These are phyloP conservation scores for Gila orcuttii DNA, from an alignment of 2,113 vertebrate species.

Conservation along the genomic window DNA sequence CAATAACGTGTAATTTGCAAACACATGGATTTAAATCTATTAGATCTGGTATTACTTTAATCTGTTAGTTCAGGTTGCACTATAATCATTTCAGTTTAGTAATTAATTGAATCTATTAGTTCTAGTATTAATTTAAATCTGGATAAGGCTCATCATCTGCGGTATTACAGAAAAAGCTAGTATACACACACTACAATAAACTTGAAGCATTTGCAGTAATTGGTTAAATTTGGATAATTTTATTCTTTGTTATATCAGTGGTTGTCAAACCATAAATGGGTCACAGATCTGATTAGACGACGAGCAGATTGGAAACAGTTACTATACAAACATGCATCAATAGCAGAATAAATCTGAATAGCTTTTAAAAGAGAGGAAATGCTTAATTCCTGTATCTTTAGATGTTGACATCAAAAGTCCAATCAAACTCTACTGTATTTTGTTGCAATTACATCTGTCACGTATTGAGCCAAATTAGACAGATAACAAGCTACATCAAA, in stretches of 20 bases:
- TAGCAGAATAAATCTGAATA: background rate
- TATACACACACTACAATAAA: background rate
- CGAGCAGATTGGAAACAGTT: background rate
- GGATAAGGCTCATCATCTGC: background rate
- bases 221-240: background rate
- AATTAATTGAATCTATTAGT: background rate
- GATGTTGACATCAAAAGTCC: background rate
- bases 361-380: background rate
- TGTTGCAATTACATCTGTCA: background rate
- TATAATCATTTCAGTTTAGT: background rate
- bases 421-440: background rate
- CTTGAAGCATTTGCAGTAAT: background rate
- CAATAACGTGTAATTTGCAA: background rate
- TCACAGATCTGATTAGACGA: background rate
- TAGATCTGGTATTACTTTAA: background rate
- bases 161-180: background rate
- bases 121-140: background rate
- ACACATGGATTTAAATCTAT: background rate
- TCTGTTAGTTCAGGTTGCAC: background rate
- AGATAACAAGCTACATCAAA: background rate
- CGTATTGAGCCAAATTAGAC: background rate
- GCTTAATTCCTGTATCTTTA: background rate
- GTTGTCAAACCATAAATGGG: background rate
- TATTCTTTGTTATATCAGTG: background rate
- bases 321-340: background rate